Evolutionary conservation across 2,888 invertebrate genomes (phyloP).

Genomic region (Anarsia innoxiella): DNA sequence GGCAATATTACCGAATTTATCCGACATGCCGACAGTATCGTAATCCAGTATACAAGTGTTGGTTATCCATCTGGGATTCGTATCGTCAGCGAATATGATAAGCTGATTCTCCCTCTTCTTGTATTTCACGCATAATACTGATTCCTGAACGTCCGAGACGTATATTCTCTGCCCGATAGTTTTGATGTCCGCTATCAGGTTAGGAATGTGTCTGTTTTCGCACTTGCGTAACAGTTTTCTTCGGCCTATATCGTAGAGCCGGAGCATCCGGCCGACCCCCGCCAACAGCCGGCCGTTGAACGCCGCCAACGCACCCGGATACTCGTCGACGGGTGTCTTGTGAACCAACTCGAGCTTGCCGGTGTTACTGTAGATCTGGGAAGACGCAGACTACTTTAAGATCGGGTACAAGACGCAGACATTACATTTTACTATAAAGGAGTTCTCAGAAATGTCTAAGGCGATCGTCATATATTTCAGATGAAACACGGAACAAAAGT

Average conservation of each 20-base stretch:
- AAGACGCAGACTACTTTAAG: no score
- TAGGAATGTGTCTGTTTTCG: conserved; percentile 97
- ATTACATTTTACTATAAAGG: no score
- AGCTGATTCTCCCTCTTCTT: conserved; percentile 97
- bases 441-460: no score
- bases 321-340: conserved; percentile 94
- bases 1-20: conserved; percentile 98
- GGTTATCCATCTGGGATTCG: conserved; percentile 96
- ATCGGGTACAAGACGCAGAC: no score
- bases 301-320: conserved; percentile 90
- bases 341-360: conserved; percentile 93
- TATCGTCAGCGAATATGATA: conserved; percentile 98
- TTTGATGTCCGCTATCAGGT: conserved; percentile 94
- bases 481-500: conserved; percentile 11
- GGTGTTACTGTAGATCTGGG: no score
- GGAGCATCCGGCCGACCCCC: conserved; percentile 92
- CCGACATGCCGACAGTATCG: conserved; percentile 95
- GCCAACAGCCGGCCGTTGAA: conserved; percentile 95
- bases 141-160: conserved; percentile 97
- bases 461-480: conserved; percentile 8
- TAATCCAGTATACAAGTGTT: conserved; percentile 95
- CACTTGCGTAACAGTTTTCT: conserved; percentile 97
- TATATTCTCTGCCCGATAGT: conserved; percentile 95
- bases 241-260: conserved; percentile 94
- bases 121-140: conserved; percentile 96